Evolutionary conservation across 2,888 invertebrate species (phyloP).

Genomic region (Sarcophaga rosellei): DNA sequence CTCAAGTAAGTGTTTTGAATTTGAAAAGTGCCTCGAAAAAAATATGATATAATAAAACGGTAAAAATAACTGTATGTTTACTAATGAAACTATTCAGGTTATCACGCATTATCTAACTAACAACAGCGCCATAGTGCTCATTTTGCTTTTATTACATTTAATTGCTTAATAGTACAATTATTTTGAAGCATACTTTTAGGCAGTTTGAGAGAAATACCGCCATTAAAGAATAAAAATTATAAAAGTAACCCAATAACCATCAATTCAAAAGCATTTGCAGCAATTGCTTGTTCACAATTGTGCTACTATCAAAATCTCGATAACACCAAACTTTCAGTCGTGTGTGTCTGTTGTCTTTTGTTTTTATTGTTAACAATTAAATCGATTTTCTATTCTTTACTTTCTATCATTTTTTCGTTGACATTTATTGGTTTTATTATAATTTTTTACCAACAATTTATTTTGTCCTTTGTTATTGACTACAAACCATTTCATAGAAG

Average conservation of each 20-base stretch:
- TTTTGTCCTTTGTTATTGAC: not conserved
- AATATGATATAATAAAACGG: conserved; percentile 9
- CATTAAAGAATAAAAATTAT: not conserved
- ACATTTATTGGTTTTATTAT: conserved; percentile 25
- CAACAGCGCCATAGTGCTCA: not conserved
- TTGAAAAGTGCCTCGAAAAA: not conserved
- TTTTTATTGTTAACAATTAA: conserved; percentile 39
- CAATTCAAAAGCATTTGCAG: not conserved
- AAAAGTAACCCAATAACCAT: conserved; percentile 5
- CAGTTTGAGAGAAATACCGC: not conserved
- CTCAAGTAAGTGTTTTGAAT: conserved; percentile 77
- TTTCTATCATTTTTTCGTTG: not conserved
- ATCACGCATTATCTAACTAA: not conserved
- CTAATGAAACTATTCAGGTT: not conserved
- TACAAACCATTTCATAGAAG: not conserved
- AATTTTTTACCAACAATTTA: not conserved
- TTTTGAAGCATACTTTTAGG: conserved; percentile 63
- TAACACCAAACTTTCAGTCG: not conserved
- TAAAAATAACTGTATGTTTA: not conserved
- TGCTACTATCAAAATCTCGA: not conserved
- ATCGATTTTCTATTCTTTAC: conserved; percentile 59
- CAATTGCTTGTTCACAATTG: not conserved
- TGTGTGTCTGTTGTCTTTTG: not conserved
- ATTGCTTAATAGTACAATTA: conserved; percentile 1
- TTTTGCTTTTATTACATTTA: not conserved